These are phyloP conservation scores for Autographa gamma DNA, from an alignment of 2,888 invertebrate genomes.

Conservation along the genomic window DNA sequence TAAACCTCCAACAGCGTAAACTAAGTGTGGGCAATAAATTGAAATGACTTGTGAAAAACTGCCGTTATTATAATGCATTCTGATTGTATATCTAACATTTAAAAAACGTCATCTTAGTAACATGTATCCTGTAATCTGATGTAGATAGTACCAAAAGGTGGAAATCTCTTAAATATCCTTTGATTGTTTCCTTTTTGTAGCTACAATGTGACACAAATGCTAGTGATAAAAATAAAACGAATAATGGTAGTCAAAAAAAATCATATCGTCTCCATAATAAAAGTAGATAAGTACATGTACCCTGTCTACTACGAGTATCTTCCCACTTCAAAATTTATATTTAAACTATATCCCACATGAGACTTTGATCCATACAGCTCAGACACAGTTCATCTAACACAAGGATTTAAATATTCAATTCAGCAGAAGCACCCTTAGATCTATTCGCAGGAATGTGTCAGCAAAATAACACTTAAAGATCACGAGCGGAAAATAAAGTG, in stretches of 20 bases:
- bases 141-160: too few relatives aligned
- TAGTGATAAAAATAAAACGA: too few relatives aligned
- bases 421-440: slow-evolving; percentile 26
- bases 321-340: neutral
- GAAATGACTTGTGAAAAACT: neutral
- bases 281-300: too few relatives aligned
- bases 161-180: too few relatives aligned
- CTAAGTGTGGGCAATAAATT: neutral
- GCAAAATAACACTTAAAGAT: slow-evolving; percentile 41
- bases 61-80: neutral
- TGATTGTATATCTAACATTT: neutral
- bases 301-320: too few relatives aligned
- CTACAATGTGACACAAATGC: too few relatives aligned
- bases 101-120: too few relatives aligned
- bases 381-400: neutral
- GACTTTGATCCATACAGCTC: neutral
- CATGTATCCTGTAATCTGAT: too few relatives aligned
- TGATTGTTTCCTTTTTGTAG: too few relatives aligned
- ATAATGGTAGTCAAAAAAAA: too few relatives aligned
- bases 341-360: neutral
- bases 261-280: too few relatives aligned
- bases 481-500: slow-evolving; percentile 75
- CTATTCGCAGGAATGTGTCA: slow-evolving; percentile 45
- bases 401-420: slow-evolving; percentile 21
- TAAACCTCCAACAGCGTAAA: slow-evolving; percentile 11